These are phyloP conservation scores for Notechis scutatus DNA, from an alignment of 2,113 vertebrate genomes.

Conservation along the genomic window DNA sequence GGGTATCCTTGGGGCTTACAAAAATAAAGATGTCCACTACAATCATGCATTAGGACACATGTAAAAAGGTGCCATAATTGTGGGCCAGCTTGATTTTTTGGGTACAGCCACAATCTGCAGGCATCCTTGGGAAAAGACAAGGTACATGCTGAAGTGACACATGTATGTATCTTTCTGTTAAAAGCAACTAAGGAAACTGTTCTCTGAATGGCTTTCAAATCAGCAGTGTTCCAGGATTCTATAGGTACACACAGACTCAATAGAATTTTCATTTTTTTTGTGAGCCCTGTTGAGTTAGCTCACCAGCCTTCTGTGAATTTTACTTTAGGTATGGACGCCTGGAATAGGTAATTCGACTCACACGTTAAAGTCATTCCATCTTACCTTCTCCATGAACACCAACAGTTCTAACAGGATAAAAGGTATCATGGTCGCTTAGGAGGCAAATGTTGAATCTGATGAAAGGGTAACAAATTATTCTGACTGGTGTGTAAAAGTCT, in stretches of 20 bases:
- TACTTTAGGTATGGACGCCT: not conserved
- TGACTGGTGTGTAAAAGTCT: not conserved
- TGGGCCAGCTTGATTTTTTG: not conserved
- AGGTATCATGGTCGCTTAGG: not conserved
- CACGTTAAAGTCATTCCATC: too few relatives aligned
- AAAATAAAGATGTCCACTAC: not conserved
- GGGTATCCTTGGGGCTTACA: not conserved
- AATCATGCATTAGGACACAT: not conserved
- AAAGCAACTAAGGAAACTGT: not conserved
- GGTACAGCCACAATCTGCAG: not conserved
- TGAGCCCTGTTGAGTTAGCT: not conserved
- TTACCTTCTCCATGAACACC: not conserved
- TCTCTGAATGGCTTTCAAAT: not conserved
- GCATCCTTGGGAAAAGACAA: not conserved
- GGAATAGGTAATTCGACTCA: not conserved
- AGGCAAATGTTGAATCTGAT: not conserved
- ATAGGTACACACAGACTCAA: not conserved
- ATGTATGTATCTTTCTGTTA: not conserved
- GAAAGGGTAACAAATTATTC: not conserved
- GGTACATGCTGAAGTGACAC: not conserved
- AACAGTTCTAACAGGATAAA: not conserved
- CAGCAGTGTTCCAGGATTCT: not conserved
- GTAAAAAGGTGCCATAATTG: not conserved
- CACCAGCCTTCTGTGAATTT: not conserved
- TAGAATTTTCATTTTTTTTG: not conserved